Percentiles rank a stretch among this genome's conserved stretches.
phyloP scores from a whole-genome alignment of 2,888 invertebrate species.

The Drosophila setosimentum region DNA sequence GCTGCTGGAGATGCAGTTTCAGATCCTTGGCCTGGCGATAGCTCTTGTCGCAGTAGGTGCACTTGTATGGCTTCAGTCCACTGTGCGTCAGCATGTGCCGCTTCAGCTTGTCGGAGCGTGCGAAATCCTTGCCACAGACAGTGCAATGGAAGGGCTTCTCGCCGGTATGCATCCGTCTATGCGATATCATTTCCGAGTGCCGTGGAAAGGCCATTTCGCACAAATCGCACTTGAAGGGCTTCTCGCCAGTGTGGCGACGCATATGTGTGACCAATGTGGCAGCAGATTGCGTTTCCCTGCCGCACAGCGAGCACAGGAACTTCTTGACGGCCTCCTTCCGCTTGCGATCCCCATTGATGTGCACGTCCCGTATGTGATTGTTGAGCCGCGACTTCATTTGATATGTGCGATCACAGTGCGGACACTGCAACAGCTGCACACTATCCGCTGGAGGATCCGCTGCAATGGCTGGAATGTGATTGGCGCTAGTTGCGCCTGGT shows the following conservation, averaged over 20 bases:
- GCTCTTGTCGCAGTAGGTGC: constrained; percentile 85
- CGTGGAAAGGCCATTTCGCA: constrained; percentile 86
- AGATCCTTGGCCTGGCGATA: constrained; percentile 90
- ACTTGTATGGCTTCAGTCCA: constrained; percentile 87
- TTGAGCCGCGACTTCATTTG: constrained; percentile 73
- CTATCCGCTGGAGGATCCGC: constrained; percentile 28
- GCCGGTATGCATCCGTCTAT: constrained; percentile 89
- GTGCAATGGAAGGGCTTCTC: constrained; percentile 88
- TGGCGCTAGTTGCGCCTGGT: constrained; percentile 2
- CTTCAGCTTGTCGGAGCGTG: constrained; percentile 84
- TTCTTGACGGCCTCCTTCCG: constrained; percentile 85
- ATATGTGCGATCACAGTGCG: constrained; percentile 87
- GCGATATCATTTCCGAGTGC: constrained; percentile 87
- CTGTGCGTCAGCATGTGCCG: constrained; percentile 87
- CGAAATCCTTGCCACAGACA: constrained; percentile 88
- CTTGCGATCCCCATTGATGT: constrained; percentile 70
- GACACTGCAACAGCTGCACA: constrained; percentile 84
- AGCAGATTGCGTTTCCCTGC: constrained; percentile 87
- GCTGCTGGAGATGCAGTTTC: constrained; percentile 88
- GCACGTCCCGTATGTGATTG: constrained; percentile 73
- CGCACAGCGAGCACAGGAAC: constrained; percentile 87
- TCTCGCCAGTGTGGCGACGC: constrained; percentile 88
- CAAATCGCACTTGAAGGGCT: constrained; percentile 87
- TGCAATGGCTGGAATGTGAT: constrained; percentile 6
- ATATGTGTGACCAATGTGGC: constrained; percentile 88